These are phyloP conservation scores for Barnardius zonarius DNA, from an alignment of 2,113 vertebrate genomes.

Conservation along the genomic window DNA sequence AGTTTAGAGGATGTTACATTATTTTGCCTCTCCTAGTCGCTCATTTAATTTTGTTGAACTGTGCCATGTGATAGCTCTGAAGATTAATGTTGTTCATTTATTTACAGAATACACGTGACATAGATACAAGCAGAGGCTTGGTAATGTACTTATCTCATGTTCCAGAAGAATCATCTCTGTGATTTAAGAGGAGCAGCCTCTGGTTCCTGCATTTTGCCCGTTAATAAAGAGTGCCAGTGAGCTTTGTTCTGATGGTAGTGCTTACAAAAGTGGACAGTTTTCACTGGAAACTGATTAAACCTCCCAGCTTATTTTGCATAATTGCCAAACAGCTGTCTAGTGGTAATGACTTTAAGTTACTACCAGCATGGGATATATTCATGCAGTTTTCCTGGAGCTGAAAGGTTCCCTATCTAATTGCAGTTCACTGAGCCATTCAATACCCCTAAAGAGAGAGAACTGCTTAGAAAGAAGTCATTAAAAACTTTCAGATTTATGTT, in stretches of 20 bases:
- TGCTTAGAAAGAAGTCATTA: conserved; percentile 18
- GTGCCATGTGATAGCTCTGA: not conserved
- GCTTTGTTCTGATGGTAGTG: not conserved
- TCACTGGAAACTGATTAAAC: conserved; percentile 40
- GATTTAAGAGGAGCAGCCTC: not conserved
- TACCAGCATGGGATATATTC: conserved; percentile 38
- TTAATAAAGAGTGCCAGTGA: not conserved
- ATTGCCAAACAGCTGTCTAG: conserved; percentile 53
- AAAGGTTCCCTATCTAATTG: conserved; percentile 39
- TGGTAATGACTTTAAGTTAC: conserved; percentile 55
- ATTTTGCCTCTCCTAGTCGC: not conserved
- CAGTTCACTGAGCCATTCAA: conserved; percentile 48
- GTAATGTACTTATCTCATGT: not conserved
- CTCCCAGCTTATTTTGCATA: conserved; percentile 47
- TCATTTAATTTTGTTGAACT: not conserved
- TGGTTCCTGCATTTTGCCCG: not conserved
- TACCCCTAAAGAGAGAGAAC: not conserved
- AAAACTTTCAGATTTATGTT: conserved; percentile 38
- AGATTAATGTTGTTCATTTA: conserved; percentile 53
- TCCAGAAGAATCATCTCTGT: not conserved
- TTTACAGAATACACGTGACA: not conserved
- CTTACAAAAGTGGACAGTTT: conserved; percentile 1
- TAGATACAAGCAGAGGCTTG: not conserved
- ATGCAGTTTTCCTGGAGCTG: conserved; percentile 33
- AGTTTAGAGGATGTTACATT: not conserved